These are phyloP conservation scores for Ochropacha duplaris DNA, from an alignment of 2,888 invertebrate genomes.

Conservation along the genomic window DNA sequence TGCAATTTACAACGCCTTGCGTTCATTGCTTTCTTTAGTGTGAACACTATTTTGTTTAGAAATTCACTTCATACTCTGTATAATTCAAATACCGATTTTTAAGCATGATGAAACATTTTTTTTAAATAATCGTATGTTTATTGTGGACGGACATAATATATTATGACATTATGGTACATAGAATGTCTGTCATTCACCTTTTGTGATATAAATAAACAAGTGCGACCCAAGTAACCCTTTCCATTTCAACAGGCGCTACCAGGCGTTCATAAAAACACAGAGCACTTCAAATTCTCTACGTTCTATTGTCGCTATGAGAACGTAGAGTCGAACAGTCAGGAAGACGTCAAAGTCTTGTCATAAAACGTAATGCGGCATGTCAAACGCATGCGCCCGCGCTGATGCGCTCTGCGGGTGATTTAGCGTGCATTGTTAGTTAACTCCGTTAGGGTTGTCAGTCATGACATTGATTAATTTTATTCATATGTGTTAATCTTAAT, in stretches of 20 bases:
- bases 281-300: constrained; percentile 1
- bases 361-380: constrained; percentile 43
- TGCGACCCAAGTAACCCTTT: background rate
- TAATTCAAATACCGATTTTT: too few relatives aligned
- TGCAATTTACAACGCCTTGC: too few relatives aligned
- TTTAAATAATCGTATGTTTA: too few relatives aligned
- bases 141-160: too few relatives aligned
- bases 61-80: too few relatives aligned
- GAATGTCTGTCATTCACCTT: too few relatives aligned
- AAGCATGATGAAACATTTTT: too few relatives aligned
- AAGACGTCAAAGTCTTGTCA: constrained; percentile 38
- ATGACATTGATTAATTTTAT: constrained; percentile 21
- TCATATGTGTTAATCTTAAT: background rate
- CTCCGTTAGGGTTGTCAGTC: constrained; percentile 54
- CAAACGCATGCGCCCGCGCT: constrained; percentile 42
- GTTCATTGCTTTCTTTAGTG: too few relatives aligned
- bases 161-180: too few relatives aligned
- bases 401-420: constrained; percentile 72
- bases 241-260: constrained; percentile 33
- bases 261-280: constrained; percentile 33
- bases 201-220: too few relatives aligned
- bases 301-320: background rate
- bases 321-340: constrained; percentile 13
- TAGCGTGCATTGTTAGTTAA: constrained; percentile 59
- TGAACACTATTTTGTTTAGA: too few relatives aligned